These are phyloP conservation scores for Taenioides sp. DNA, from an alignment of 2,797 vertebrate genomes.

Conservation along the genomic window DNA sequence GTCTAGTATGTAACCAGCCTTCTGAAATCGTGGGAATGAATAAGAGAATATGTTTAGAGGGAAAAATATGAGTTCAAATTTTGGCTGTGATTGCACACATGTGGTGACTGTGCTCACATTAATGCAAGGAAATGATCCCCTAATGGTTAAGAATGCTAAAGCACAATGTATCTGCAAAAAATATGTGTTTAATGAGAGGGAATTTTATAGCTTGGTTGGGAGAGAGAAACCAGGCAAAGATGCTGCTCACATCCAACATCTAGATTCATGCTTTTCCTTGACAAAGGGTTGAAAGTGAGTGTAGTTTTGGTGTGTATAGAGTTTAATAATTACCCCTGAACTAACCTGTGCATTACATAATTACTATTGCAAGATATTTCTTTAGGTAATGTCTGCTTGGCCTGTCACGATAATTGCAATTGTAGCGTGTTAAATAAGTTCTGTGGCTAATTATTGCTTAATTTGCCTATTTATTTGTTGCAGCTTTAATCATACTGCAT, in stretches of 20 bases:
- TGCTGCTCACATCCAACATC: neutral
- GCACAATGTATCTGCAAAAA: neutral
- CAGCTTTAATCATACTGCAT: too few relatives aligned
- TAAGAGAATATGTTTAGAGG: neutral
- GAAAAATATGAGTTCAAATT: neutral
- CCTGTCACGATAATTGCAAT: too few relatives aligned
- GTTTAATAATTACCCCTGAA: neutral
- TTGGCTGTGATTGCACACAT: neutral
- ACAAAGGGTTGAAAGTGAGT: neutral
- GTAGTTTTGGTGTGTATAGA: neutral
- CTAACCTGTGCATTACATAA: neutral
- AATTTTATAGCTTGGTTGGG: neutral
- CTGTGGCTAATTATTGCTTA: too few relatives aligned
- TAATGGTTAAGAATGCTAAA: slow-evolving; percentile 8
- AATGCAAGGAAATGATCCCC: slow-evolving; percentile 4
- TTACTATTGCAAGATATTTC: neutral
- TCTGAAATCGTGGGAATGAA: neutral
- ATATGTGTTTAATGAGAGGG: slow-evolving; percentile 4
- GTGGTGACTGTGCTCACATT: neutral
- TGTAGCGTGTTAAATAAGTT: too few relatives aligned
- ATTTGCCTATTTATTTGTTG: too few relatives aligned
- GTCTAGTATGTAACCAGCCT: too few relatives aligned
- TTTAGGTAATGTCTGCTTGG: neutral
- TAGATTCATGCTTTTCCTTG: neutral
- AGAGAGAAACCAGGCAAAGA: neutral